Base-by-base conservation (phyloP, 2,113 vertebrate genomes). In the Brachypteracias leptosomus region DNA sequence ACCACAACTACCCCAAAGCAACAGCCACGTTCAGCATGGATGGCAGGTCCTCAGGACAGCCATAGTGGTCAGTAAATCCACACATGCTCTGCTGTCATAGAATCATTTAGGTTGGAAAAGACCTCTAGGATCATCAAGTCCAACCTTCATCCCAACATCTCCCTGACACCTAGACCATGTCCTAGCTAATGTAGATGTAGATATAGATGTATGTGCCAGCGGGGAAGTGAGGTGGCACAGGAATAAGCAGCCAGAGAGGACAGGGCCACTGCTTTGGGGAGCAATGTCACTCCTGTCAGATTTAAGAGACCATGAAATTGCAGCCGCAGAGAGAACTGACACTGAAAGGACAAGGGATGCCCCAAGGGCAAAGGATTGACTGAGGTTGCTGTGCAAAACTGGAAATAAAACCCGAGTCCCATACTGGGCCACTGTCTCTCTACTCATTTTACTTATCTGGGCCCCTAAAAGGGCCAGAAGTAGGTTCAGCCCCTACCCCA, bases 41-140 rank as follows among this genome's bases (percentile, higher is more conserved):
- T 13, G 17, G 38, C 42, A 28, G 55, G 49, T 74, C 65, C 59
- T 70, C 33, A 2, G 36, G 5, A 16, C 26, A 46, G 63, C 46
- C 19, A 0, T 7, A 6, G 29, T 4, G 25, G 59, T n/a, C 1
- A 0, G 49, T 49, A 40, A 38, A 59, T 33, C 79, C 36, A 1
- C 11, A n/a, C 21, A 47, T 46, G 76, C 19, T 52, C 7, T 25
- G 35, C 74, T 54, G n/a, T n/a, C n/a, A n/a, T n/a, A n/a, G n/a
- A n/a, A n/a, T n/a, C n/a, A n/a, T n/a, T n/a, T n/a, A n/a, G n/a
- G n/a, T n/a, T n/a, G n/a, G n/a, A n/a, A n/a, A n/a, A n/a, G n/a
- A n/a, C n/a, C n/a, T n/a, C n/a, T n/a, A n/a, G n/a, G n/a, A n/a
- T n/a, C n/a, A n/a, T n/a, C n/a, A n/a, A n/a, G n/a, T n/a, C n/a